Percentiles rank a stretch among this genome's conserved stretches.
These are phyloP conservation scores for Malurus elegans DNA, from an alignment of 2,113 vertebrate genomes.

Conservation along the genomic window DNA sequence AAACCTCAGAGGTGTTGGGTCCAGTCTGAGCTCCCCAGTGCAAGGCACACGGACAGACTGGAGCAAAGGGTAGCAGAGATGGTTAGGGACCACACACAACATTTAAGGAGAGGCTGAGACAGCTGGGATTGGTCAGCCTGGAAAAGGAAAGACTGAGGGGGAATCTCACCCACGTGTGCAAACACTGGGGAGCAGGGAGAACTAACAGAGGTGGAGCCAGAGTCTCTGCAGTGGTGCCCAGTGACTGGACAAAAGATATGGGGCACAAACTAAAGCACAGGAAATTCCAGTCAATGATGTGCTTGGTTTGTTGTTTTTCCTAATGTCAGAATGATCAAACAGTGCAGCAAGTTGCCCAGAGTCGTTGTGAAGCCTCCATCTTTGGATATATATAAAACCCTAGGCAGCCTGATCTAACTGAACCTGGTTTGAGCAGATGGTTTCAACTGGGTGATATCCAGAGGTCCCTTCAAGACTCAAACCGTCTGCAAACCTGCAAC, in stretches of 20 bases:
- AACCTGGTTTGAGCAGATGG: background rate
- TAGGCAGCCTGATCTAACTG: background rate
- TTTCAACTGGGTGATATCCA: background rate
- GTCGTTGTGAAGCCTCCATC: fast-evolving
- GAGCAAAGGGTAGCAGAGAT: background rate
- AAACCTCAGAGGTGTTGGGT: background rate
- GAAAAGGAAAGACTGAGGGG: background rate
- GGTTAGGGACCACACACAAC: too few species aligned
- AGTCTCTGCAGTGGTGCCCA: too few species aligned
- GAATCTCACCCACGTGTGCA: background rate
- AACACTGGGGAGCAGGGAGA: fast-evolving
- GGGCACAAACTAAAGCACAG: background rate
- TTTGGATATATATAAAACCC: background rate
- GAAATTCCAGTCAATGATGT: background rate
- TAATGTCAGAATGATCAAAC: background rate
- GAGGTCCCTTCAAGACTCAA: background rate
- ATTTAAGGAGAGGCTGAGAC: background rate
- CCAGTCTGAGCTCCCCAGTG: background rate
- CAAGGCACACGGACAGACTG: fast-evolving
- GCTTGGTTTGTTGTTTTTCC: background rate
- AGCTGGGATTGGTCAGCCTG: background rate
- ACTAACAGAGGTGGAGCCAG: background rate
- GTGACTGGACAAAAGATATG: background rate
- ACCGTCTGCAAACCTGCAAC: background rate
- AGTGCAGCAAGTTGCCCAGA: fast-evolving